Conservation (phyloP, 2,113 vertebrate genomes). For the Myocastor coypus region DNA sequence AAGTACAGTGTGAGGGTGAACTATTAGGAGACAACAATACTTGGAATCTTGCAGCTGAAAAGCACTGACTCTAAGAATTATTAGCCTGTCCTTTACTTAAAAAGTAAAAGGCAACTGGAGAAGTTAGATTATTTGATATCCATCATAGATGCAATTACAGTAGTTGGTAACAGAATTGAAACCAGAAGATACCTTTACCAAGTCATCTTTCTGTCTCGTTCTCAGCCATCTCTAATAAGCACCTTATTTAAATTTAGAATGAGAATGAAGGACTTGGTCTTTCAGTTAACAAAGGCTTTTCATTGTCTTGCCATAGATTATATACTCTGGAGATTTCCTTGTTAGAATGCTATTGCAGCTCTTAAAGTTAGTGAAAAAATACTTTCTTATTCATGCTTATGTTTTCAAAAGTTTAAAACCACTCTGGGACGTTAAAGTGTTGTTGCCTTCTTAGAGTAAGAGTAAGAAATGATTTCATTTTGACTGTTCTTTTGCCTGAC, state of each 20-base stretch:
- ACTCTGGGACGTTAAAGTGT: slow-evolving; percentile 20
- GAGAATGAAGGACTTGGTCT: slow-evolving; percentile 20
- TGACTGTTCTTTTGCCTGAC: slow-evolving; percentile 70
- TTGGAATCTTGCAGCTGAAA: not conserved
- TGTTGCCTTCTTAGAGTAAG: not conserved
- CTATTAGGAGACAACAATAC: not conserved
- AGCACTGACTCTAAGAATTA: not conserved
- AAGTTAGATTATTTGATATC: not conserved
- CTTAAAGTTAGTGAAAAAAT: not conserved
- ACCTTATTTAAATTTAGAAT: slow-evolving; percentile 35
- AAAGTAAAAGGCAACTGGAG: not conserved
- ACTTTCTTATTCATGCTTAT: slow-evolving; percentile 2
- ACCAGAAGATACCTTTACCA: not conserved
- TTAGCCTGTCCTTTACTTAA: not conserved
- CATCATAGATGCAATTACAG: not conserved
- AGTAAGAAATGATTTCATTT: slow-evolving; percentile 20
- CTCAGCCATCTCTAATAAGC: not conserved
- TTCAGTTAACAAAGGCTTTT: slow-evolving; percentile 18
- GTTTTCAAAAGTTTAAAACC: slow-evolving; percentile 22
- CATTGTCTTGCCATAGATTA: not conserved
- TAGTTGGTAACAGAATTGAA: not conserved
- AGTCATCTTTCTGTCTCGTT: not conserved
- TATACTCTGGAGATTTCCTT: not conserved
- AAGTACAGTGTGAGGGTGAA: not conserved
- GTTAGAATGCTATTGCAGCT: not conserved